Evolutionary conservation across 64 coral and sea anemone species (phyloP), one percentile per base, ranked within the genome.

Genomic region (Dendrophyllia cribrosa): DNA sequence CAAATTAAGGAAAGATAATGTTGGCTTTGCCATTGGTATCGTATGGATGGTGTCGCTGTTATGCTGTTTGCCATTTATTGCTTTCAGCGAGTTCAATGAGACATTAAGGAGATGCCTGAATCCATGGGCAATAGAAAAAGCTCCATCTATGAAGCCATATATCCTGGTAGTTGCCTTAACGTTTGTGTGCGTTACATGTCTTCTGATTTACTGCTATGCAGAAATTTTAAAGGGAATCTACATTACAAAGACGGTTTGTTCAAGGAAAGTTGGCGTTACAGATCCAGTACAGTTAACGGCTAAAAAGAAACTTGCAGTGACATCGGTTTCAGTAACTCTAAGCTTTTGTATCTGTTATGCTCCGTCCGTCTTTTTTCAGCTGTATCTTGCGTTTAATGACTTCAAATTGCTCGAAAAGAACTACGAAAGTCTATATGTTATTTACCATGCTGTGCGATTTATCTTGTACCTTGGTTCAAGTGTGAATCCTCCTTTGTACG

Each of bases 401-500:
- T 24, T 11, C 14, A 7, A 76, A 64, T 13, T 26, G 7, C 15
- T 81, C 1, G 21, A 8, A 49, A 25, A 19, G 9, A 64, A 51
- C 51, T 58, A 60, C 45, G 22, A 78, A 68, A 55, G 46, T 19
- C n/a, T 93, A 45, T 58, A 9, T 45, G 70, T 21, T 44, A 15
- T 88, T 59, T 58, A 80, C n/a, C 25, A 44, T 44, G 51, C 9
- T 80, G 61, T 71, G 15, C 24, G 72, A 43, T 93, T 87, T 61
- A 66, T 93, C 34, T 13, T 93, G 52, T 85, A 86, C 77, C 75
- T 85, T 62, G 70, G 85, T 69, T 93, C 83, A 15, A 86, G 91
- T 52, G 19, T 88, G 51, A 93, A 93, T 79, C 91, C 83, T 8
- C n/a, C 88, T 26, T 71, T 93, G 58, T 93, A 85, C 51, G 83